Conservation (phyloP, 2,113 vertebrate genomes). For the Myotis davidii region DNA sequence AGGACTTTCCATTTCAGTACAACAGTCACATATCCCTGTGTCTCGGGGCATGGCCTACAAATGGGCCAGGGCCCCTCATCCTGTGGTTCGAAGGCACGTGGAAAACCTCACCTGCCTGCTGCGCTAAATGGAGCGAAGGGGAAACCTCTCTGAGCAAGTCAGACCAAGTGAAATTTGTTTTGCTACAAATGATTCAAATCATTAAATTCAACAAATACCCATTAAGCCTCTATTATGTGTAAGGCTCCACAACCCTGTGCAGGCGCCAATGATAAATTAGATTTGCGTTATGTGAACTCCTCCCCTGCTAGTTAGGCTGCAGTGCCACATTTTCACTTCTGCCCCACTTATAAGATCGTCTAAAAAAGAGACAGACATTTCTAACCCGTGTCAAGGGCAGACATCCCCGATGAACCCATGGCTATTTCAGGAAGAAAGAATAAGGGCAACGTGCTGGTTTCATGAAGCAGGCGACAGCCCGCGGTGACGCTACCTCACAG, state of each 20-base stretch:
- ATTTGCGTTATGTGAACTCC: conserved; percentile 70
- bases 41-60: not conserved
- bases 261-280: conserved; percentile 74
- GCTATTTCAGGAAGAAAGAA: conserved; percentile 1
- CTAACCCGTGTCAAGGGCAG: conserved; percentile 7
- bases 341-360: not conserved
- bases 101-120: conserved; percentile 69
- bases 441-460: not conserved
- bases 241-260: conserved; percentile 63
- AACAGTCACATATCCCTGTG: not conserved
- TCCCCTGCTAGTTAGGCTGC: conserved; percentile 37
- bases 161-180: conserved; percentile 77
- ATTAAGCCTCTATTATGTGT: conserved; percentile 75
- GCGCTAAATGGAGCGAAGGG: conserved; percentile 51
- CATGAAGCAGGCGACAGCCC: not conserved
- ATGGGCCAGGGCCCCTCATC: not conserved
- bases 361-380: conserved; percentile 8
- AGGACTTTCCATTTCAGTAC: not conserved
- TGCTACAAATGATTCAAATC: conserved; percentile 78
- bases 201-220: conserved; percentile 81
- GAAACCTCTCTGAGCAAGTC: conserved; percentile 73
- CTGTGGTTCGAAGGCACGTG: not conserved
- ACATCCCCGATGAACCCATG: not conserved
- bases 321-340: conserved; percentile 45
- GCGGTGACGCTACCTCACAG: not conserved